Percentiles rank a stretch among this genome's conserved stretches.
Conservation (phyloP, 2,888 invertebrate species). For the Resseliella maxima region DNA sequence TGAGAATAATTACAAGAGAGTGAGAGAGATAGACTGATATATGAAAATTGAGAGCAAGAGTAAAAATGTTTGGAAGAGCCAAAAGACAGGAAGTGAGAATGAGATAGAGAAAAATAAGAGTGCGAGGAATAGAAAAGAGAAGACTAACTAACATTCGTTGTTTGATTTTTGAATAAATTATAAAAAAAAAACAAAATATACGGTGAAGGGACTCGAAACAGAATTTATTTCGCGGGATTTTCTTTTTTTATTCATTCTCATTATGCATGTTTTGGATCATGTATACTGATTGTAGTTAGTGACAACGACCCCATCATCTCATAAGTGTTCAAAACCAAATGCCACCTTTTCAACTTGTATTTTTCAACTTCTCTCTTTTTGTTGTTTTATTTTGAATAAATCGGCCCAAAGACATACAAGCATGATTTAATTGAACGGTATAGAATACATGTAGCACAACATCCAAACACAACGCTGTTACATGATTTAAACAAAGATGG, state of each 20-base stretch:
- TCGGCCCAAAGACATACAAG: background rate
- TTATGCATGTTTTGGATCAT: background rate
- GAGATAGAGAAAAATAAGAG: no score
- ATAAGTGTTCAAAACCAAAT: background rate
- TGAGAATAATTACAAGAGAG: no score
- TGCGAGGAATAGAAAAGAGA: no score
- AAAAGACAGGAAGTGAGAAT: no score
- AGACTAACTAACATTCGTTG: slow-evolving; percentile 53
- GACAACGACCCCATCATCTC: background rate
- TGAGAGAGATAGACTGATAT: no score
- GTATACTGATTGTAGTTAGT: background rate
- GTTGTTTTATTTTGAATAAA: background rate
- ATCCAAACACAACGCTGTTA: no score
- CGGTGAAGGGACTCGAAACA: background rate
- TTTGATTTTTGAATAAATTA: slow-evolving; percentile 50
- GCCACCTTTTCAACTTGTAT: background rate
- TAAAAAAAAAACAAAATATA: background rate
- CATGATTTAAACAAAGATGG: no score
- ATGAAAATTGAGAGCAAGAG: no score
- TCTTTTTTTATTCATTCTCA: background rate
- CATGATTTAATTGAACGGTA: background rate
- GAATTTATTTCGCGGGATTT: background rate
- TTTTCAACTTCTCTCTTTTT: background rate
- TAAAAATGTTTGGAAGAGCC: no score
- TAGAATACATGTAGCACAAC: background rate